phyloP scores from a whole-genome alignment of 2,888 invertebrate genomes.

The Fragum sueziense region DNA sequence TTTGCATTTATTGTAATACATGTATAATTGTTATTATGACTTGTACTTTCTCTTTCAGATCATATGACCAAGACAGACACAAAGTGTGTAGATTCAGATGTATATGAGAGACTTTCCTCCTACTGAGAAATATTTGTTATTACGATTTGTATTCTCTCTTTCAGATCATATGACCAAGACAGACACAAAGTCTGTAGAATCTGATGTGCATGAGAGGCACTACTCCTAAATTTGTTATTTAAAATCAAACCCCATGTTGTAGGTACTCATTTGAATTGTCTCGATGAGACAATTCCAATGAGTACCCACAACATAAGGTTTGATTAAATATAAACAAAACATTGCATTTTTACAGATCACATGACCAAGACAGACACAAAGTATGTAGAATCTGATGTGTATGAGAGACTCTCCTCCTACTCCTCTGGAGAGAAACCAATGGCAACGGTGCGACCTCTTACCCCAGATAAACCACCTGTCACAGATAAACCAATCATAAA shows the following conservation, averaged over 20 bases:
- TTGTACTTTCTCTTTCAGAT: no score
- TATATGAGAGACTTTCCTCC: slow-evolving; percentile 38
- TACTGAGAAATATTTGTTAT: no score
- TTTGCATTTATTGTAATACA: no score
- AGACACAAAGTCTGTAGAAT: slow-evolving; percentile 3
- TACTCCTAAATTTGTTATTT: slow-evolving; percentile 25
- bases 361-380: slow-evolving; percentile 5
- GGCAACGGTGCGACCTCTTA: slow-evolving; percentile 47
- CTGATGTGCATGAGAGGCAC: slow-evolving; percentile 42
- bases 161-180: slow-evolving; percentile 12
- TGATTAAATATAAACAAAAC: no score
- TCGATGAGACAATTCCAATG: no score
- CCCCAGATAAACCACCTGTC: slow-evolving; percentile 38
- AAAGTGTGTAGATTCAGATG: slow-evolving; percentile 20
- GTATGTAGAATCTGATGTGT: slow-evolving; percentile 27
- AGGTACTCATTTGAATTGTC: no score
- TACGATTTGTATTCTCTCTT: no score
- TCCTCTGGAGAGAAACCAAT: slow-evolving; percentile 45
- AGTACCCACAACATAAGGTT: no score
- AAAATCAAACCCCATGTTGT: slow-evolving; percentile 48
- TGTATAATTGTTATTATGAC: no score
- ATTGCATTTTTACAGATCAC: slow-evolving; percentile 26
- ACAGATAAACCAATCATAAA: slow-evolving; percentile 20
- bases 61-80: slow-evolving; percentile 7
- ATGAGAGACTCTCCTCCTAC: slow-evolving; percentile 40